phyloP scores from a whole-genome alignment of 2,797 vertebrate species.

The Pseudocheirus occidentalis region DNA sequence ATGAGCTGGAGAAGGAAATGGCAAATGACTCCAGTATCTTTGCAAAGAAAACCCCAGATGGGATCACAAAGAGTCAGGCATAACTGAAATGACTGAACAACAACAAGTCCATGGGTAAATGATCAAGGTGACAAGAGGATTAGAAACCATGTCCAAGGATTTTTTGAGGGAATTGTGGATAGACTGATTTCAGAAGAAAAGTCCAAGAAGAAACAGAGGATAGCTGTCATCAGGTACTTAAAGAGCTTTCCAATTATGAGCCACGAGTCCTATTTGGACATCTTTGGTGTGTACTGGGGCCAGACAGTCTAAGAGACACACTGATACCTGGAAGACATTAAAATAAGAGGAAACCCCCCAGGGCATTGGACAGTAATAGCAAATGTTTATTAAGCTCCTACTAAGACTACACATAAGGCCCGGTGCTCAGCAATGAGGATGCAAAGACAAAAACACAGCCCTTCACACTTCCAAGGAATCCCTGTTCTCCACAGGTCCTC shows the following conservation, averaged over 20 bases:
- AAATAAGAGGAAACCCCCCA: not conserved
- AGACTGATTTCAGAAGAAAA: not conserved
- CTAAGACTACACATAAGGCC: no score
- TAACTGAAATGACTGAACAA: not conserved
- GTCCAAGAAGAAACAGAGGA: not conserved
- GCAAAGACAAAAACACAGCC: not conserved
- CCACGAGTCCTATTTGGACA: not conserved
- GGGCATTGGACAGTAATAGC: not conserved
- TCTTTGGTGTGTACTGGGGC: not conserved
- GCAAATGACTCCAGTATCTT: not conserved
- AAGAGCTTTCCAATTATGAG: not conserved
- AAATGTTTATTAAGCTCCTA: not conserved
- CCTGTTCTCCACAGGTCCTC: not conserved
- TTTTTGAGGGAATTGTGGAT: not conserved
- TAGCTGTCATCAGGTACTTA: not conserved
- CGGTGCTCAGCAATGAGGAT: not conserved
- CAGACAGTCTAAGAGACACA: not conserved
- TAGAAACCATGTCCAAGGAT: not conserved
- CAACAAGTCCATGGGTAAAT: not conserved
- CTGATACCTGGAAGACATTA: not conserved
- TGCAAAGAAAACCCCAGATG: not conserved
- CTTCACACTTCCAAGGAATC: not conserved
- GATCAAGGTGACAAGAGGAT: not conserved
- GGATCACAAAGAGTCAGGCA: not conserved
- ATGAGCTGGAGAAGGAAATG: not conserved